Percentiles rank a stretch among this genome's conserved stretches.
These are phyloP conservation scores for Exocentrus adspersus DNA, from an alignment of 2,888 invertebrate species.

Conservation along the genomic window DNA sequence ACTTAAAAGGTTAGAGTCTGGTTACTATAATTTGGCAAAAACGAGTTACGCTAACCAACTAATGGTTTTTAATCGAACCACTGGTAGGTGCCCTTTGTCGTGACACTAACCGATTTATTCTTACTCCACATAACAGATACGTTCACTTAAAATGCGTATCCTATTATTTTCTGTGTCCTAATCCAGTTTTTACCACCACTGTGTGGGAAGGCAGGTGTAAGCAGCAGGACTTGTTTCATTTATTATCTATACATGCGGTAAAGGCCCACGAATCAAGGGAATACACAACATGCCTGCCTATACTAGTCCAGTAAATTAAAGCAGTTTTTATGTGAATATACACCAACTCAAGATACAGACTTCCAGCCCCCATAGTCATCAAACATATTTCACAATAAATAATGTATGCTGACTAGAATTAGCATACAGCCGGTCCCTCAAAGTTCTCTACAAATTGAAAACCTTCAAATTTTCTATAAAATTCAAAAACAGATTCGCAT, in stretches of 20 bases:
- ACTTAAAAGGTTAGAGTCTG: constrained; percentile 18
- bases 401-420: no score
- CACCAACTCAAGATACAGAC: no score
- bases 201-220: constrained; percentile 10
- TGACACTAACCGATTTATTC: constrained; percentile 11
- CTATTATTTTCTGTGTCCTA: constrained; percentile 2
- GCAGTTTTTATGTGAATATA: no score
- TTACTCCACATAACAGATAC: background rate
- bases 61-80: background rate
- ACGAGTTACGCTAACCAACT: background rate
- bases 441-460: no score
- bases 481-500: no score
- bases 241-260: background rate
- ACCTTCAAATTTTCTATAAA: no score
- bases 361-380: no score
- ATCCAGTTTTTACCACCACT: constrained; percentile 14
- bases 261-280: constrained; percentile 1
- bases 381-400: no score
- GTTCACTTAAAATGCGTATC: constrained; percentile 5
- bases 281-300: background rate
- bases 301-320: no score
- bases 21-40: constrained; percentile 16
- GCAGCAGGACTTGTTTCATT: background rate
- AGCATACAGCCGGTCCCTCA: no score
- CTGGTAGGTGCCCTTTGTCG: background rate